Evolutionary conservation across 2,113 vertebrate genomes (phyloP), one percentile per base, ranked within the genome.

Genomic region (Tetrao urogallus): DNA sequence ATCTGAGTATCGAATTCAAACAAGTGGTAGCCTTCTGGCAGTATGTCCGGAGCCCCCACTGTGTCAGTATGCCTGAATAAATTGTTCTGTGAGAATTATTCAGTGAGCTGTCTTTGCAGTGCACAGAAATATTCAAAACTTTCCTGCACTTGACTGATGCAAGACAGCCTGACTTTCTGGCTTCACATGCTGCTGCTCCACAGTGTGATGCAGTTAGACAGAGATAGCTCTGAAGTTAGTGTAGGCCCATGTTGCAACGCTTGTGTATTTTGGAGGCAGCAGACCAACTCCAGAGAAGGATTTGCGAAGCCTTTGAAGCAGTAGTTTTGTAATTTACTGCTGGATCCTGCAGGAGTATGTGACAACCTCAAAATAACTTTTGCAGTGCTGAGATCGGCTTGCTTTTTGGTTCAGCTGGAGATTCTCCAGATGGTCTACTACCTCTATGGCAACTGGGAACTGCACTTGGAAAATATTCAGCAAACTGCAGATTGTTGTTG

Each of bases 401-500:
- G 50, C 14, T 66, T 96, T 94, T 94, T 65, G 20, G 32, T 92
- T 94, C 48, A 80, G 42, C 71, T 94, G 89, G 71, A 93, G 28
- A 30, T 94, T 63, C 66, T 96, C 75, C 64, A 94, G 69, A 74
- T 77, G 89, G 63, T 91, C 89, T 96, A 57, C 43, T 93, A 94
- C 93, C 63, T 95, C 87, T 94, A 6, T 74, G 65, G 78, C 84
- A 89, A 80, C 60, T 88, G 67, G 85, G 57, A 96, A 38, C 77
- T 88, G 70, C 50, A 11, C 85, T 97, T 97, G 90, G 96, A 96
- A 97, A 92, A 86, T 50, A 96, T 77, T 95, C 96, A 95, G 69
- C 1, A 22, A 95, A 96, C 42, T 90, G 77, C 86, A 94, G 83
- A 91, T 50, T 92, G 70, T 74, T 74, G 58, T 84, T 95, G 28